Evolutionary conservation across 2,797 vertebrate genomes (phyloP), one percentile per base, ranked within the genome.

Genomic region (Coregonus ussuriensis): DNA sequence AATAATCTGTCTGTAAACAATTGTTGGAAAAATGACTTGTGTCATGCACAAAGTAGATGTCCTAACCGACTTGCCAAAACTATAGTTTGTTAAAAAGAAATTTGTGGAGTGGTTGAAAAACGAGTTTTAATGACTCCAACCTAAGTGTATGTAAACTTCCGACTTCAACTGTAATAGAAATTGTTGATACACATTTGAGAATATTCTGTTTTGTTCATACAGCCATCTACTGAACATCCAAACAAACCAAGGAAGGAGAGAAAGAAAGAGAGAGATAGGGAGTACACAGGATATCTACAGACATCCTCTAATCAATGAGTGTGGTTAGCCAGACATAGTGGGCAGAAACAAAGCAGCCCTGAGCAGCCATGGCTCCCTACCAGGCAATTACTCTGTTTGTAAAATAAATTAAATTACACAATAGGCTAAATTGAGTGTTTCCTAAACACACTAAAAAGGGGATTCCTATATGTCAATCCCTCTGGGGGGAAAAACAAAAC

Each of bases 401-500:
- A 88, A 93, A 93, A 94, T 90, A 91, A 90, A 92, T 81, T 82
- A 91, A 93, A 92, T 90, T 83, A 91, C 89, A 94, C 92, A 94
- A 93, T 81, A 92, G 90, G 85, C 91, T 85, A 92, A 92, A 93
- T 93, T 80, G 92, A 92, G 89, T 91, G 91, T 92, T 93, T 92
- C 89, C 87, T 77, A 84, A 73, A 83, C 78, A 82, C 76, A 75
- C 82, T 82, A 79, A 79, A 88, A 85, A 89, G 85, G 84, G 82
- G 82, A 89, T 88, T 87, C 86, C 85, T 93, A 93, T 92, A 93
- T 91, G 89, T 86, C 72, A 77, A 82, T 86, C 86, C 87, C 89
- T 81, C 63, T 85, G 81, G 82, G 79, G 67, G 67, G 81, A 76
- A 75, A 84, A 87, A 84, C 31, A 82, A 85, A 87, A 88, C 77